A percentile compares a stretch with the other conserved stretches of the same genome.
Evolutionary conservation across 2,113 vertebrate species (phyloP).

Genomic region (Acrocephalus kingi): DNA sequence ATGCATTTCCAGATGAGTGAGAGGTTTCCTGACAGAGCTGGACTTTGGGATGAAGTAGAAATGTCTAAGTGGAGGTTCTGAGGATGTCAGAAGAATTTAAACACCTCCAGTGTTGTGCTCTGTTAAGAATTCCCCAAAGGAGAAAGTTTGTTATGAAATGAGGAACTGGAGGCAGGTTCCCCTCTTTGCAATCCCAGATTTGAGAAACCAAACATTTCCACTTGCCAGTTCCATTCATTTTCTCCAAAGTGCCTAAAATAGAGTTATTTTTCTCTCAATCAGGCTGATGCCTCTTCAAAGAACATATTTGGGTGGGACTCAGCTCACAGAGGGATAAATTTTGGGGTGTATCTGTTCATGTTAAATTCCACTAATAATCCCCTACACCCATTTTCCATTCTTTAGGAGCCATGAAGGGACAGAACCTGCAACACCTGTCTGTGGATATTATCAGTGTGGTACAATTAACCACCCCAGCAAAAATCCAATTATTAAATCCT

Average conservation of each 20-base stretch:
- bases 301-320: not conserved
- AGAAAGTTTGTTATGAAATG: not conserved
- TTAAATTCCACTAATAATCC: not conserved
- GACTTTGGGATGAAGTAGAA: not conserved
- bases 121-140: not conserved
- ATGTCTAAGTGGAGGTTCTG: not conserved
- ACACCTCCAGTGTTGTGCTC: not conserved
- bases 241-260: not conserved
- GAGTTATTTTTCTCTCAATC: rapidly evolving
- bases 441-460: not conserved
- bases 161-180: not conserved
- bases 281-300: not conserved
- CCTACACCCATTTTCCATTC: not conserved
- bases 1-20: not conserved
- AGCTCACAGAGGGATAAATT: not conserved
- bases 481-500: not conserved
- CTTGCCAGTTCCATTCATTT: not conserved
- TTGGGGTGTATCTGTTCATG: not conserved
- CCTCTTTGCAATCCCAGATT: not conserved
- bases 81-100: not conserved
- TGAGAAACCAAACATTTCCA: not conserved
- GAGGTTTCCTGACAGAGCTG: not conserved
- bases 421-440: not conserved
- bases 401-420: not conserved
- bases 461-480: not conserved